phyloP scores from a whole-genome alignment of 2,113 vertebrate genomes.

The Calyptomena viridis region DNA sequence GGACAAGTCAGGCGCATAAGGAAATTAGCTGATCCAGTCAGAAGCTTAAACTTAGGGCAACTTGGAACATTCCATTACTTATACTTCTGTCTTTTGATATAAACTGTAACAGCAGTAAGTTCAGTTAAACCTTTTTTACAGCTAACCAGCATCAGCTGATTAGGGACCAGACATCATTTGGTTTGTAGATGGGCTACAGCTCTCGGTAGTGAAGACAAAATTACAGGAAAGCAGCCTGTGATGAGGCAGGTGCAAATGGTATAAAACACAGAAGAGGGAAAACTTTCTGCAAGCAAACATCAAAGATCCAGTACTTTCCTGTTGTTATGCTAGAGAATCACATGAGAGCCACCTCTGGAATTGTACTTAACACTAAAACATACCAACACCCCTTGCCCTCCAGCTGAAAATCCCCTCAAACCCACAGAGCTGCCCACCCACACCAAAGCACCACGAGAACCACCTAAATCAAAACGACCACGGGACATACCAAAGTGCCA shows the following conservation, averaged over 20 bases:
- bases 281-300: neutral
- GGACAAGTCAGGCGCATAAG: neutral
- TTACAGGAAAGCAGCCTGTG: neutral
- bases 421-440: neutral
- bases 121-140: neutral
- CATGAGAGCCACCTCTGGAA: neutral
- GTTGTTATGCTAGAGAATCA: neutral
- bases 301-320: neutral
- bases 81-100: neutral
- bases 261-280: neutral
- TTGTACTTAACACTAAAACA: neutral
- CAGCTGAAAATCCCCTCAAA: neutral
- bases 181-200: neutral
- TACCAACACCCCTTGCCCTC: neutral
- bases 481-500: fast-evolving
- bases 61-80: neutral
- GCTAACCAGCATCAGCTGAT: neutral
- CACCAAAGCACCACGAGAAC: neutral
- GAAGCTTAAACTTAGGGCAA: neutral
- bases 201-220: neutral
- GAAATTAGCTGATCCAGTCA: neutral
- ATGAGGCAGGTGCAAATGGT: neutral
- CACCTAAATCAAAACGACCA: fast-evolving
- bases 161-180: neutral
- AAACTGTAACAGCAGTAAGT: neutral